Percentiles rank a stretch among this genome's conserved stretches.
Conservation (phyloP, 2,888 invertebrate species). For the Drosophila neoperkinsi region DNA sequence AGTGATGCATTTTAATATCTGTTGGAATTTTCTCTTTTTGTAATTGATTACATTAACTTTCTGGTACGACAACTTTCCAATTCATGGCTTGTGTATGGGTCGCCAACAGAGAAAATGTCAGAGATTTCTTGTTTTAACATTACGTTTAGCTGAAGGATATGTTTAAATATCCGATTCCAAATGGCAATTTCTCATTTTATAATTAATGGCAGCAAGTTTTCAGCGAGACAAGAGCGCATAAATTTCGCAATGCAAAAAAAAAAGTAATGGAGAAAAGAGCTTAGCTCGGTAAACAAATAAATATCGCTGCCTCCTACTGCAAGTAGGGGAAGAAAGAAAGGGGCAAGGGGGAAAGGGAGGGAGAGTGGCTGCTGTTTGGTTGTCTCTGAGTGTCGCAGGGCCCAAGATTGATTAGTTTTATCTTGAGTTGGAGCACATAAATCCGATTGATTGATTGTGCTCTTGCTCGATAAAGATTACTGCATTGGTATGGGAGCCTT, state of each 20-base stretch:
- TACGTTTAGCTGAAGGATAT: slow-evolving; percentile 18
- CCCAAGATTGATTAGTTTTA: slow-evolving; percentile 84
- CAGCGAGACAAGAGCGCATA: slow-evolving; percentile 40
- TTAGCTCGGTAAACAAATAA: slow-evolving; percentile 46
- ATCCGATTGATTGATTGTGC: slow-evolving; percentile 84
- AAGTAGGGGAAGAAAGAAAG: slow-evolving; percentile 9
- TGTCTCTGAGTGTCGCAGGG: slow-evolving; percentile 66
- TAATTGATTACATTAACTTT: slow-evolving; percentile 1
- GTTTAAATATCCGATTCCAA: slow-evolving; percentile 17
- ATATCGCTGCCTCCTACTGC: slow-evolving; percentile 43
- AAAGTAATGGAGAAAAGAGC: slow-evolving; percentile 22
- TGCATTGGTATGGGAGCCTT: slow-evolving; percentile 62
- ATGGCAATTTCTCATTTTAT: slow-evolving; percentile 30
- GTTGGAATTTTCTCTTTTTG: slow-evolving; percentile 1
- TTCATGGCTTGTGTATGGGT: not conserved
- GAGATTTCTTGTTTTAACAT: not conserved
- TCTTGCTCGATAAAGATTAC: slow-evolving; percentile 78
- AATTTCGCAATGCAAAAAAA: slow-evolving; percentile 29
- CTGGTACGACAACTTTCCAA: slow-evolving; percentile 6
- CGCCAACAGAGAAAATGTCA: not conserved
- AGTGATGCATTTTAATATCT: not conserved
- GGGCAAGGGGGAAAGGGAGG: not conserved
- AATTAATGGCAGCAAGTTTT: slow-evolving; percentile 67
- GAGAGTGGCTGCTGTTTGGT: slow-evolving; percentile 26
- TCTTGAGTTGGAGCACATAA: slow-evolving; percentile 83